Conservation (phyloP, 2,888 invertebrate genomes). For the Eudemis profundana region DNA sequence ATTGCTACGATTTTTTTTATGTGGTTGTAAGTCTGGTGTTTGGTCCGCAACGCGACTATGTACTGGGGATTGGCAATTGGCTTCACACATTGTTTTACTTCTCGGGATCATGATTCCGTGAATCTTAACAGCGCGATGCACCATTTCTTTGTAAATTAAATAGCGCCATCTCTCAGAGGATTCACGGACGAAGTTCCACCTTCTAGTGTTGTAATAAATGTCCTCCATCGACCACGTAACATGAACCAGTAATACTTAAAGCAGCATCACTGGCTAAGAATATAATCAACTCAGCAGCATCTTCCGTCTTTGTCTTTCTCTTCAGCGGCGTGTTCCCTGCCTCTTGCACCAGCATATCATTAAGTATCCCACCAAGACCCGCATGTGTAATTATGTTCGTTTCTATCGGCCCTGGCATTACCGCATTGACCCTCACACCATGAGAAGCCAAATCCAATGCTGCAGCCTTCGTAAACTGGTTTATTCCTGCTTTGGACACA, state of each 20-base stretch:
- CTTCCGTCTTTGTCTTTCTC: constrained; percentile 37
- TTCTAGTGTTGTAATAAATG: constrained; percentile 16
- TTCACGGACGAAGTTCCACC: background rate
- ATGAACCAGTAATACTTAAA: constrained; percentile 42
- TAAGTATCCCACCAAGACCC: constrained; percentile 13
- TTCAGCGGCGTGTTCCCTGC: constrained; percentile 31
- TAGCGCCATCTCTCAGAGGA: too few relatives aligned
- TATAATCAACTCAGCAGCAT: constrained; percentile 44
- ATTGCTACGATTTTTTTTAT: too few relatives aligned
- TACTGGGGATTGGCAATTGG: too few relatives aligned
- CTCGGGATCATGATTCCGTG: too few relatives aligned
- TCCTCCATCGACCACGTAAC: constrained; percentile 33
- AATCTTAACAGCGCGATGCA: too few relatives aligned
- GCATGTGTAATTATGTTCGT: constrained; percentile 39
- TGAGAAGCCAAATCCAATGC: constrained; percentile 86
- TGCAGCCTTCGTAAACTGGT: constrained; percentile 88
- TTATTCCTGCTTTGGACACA: constrained; percentile 90
- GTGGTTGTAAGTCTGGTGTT: too few relatives aligned
- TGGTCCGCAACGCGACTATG: too few relatives aligned
- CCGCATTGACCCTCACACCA: constrained; percentile 87
- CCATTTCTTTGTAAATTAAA: too few relatives aligned
- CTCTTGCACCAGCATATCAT: background rate
- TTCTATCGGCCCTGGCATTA: constrained; percentile 89
- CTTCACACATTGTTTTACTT: too few relatives aligned
- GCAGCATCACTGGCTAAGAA: constrained; percentile 47